These are phyloP conservation scores for Petaurus breviceps DNA, from an alignment of 2,113 vertebrate genomes.

Conservation along the genomic window DNA sequence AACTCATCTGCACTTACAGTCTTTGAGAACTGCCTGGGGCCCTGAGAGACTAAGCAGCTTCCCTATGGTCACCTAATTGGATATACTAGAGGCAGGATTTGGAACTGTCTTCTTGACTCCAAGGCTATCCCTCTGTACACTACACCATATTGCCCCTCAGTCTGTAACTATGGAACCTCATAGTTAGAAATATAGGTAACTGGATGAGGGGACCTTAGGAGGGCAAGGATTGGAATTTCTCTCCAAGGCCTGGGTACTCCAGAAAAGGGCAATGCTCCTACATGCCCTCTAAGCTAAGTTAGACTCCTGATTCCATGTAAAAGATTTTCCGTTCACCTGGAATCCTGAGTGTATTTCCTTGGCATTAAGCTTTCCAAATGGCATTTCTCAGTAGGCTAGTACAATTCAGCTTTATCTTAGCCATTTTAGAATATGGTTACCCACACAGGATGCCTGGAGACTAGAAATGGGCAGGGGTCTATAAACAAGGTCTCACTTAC, in stretches of 20 bases:
- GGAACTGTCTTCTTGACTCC: background rate
- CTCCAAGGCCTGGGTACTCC: background rate
- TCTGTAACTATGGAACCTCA: background rate
- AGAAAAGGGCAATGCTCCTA: background rate
- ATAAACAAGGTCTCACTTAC: fast-evolving
- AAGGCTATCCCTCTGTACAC: too few species aligned
- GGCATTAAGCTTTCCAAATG: constrained; percentile 41
- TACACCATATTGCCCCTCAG: background rate
- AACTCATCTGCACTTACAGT: background rate
- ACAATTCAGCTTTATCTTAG: constrained; percentile 36
- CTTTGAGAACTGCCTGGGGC: background rate
- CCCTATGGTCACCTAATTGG: background rate
- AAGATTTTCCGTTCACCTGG: constrained; percentile 53
- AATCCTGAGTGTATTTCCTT: constrained; percentile 70
- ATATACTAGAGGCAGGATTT: background rate
- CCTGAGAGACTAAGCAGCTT: background rate
- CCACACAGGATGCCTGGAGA: too few species aligned
- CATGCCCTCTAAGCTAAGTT: background rate
- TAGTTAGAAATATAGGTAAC: background rate
- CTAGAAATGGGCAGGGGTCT: background rate
- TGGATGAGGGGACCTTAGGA: too few species aligned
- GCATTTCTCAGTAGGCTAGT: background rate
- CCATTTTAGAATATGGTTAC: constrained; percentile 25
- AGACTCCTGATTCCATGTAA: background rate
- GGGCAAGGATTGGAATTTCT: background rate